Conservation (phyloP, 2,113 vertebrate genomes). For the Dendrocopos noguchii region DNA sequence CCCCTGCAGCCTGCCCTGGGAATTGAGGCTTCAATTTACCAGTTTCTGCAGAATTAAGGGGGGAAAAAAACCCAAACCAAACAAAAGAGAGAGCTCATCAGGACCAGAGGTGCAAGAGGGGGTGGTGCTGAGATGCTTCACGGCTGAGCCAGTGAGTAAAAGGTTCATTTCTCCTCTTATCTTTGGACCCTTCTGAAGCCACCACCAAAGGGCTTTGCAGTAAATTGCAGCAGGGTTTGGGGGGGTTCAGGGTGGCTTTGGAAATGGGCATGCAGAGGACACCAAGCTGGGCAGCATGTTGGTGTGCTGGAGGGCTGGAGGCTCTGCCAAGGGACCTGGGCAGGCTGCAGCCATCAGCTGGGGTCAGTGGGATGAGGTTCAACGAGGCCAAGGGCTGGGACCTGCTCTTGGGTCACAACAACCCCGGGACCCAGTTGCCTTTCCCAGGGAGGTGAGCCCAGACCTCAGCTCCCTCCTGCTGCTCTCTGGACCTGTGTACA, state of each 20-base stretch:
- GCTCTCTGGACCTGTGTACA: background rate
- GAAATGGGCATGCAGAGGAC: no score
- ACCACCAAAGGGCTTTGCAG: fast-evolving
- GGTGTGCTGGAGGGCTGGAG: no score
- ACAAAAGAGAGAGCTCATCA: background rate
- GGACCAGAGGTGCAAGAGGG: background rate
- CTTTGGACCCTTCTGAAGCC: background rate
- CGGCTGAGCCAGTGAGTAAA: background rate
- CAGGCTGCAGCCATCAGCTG: no score
- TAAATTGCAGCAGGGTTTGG: fast-evolving
- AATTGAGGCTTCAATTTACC: background rate
- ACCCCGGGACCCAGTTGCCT: no score
- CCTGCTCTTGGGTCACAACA: no score
- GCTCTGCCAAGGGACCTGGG: no score
- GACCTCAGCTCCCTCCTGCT: background rate
- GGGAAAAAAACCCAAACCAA: no score
- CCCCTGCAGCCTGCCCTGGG: no score
- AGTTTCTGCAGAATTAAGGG: background rate
- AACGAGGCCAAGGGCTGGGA: no score
- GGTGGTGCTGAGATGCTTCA: background rate
- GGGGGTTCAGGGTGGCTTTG: no score
- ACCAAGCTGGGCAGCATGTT: no score
- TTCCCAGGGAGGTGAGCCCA: background rate
- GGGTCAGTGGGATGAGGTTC: no score
- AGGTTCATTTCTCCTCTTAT: background rate